Conservation (phyloP, 2,797 vertebrate genomes). For the Garrulus glandarius region DNA sequence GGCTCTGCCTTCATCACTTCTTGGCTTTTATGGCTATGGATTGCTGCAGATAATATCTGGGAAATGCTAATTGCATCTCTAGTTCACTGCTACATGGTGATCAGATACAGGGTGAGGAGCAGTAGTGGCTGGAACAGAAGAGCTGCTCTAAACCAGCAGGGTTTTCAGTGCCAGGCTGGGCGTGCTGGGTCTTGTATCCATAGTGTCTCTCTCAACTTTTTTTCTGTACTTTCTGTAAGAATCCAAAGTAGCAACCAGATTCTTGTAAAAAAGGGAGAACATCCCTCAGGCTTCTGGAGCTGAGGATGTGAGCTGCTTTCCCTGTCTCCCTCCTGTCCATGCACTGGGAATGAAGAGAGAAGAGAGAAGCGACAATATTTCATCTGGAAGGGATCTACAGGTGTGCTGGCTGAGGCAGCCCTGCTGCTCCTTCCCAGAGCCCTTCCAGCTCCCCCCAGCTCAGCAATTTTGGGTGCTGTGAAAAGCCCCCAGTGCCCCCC, state of each 20-base stretch:
- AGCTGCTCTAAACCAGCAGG: neutral
- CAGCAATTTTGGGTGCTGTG: neutral
- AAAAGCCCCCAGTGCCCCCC: neutral
- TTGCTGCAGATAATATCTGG: neutral
- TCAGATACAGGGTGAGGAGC: neutral
- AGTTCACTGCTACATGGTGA: neutral
- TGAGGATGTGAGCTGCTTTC: neutral
- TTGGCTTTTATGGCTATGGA: neutral
- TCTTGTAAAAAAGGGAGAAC: neutral
- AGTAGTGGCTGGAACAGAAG: neutral
- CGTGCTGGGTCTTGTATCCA: rapidly evolving
- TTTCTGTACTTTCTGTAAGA: neutral
- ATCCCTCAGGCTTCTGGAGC: neutral
- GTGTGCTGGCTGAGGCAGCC: neutral
- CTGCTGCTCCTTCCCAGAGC: neutral
- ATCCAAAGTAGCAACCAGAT: neutral
- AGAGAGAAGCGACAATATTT: neutral
- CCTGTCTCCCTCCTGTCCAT: neutral
- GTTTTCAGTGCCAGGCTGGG: neutral
- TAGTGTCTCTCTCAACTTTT: rapidly evolving
- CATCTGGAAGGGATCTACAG: neutral
- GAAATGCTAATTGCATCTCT: neutral
- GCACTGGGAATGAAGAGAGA: neutral
- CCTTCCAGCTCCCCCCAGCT: neutral
- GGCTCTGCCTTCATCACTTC: rapidly evolving